Percentiles rank a stretch among this genome's conserved stretches.
Evolutionary conservation across 1,140 invertebrate species (phyloP).

Genomic region (Rhysida immarginata): DNA sequence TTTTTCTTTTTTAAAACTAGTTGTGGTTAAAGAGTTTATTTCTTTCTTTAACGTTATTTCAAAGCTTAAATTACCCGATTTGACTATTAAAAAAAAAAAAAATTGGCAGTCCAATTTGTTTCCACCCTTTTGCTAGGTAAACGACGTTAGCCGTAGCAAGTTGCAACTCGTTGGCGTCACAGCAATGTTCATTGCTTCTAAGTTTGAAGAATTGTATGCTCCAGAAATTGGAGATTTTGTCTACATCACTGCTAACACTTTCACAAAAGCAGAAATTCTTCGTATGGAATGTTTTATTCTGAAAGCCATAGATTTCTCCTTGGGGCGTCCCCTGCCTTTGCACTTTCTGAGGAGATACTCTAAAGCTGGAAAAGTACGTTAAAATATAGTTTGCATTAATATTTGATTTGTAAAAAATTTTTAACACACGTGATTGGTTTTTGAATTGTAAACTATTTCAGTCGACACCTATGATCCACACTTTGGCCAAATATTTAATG

Average conservation of each 20-base stretch:
- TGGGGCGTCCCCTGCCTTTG: constrained; percentile 68
- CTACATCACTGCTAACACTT: constrained; percentile 81
- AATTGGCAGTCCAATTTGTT: too few relatives aligned
- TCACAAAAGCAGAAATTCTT: constrained; percentile 58
- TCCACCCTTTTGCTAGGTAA: too few relatives aligned
- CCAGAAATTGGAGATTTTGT: constrained; percentile 81
- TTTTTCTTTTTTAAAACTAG: too few relatives aligned
- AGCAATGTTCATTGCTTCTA: constrained; percentile 78
- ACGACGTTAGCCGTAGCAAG: constrained; percentile 44
- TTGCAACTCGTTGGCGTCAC: constrained; percentile 84
- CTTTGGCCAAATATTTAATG: constrained; percentile 81
- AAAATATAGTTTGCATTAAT: background rate
- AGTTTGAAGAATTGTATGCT: constrained; percentile 89
- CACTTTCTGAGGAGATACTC: constrained; percentile 73
- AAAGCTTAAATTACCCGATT: too few relatives aligned
- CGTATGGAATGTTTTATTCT: constrained; percentile 72
- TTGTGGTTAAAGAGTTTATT: too few relatives aligned
- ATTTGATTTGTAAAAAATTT: background rate
- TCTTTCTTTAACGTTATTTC: too few relatives aligned
- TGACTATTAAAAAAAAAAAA: too few relatives aligned
- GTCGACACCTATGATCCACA: constrained; percentile 61
- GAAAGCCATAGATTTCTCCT: constrained; percentile 53
- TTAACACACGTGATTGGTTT: too few relatives aligned
- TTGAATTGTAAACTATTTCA: too few relatives aligned
- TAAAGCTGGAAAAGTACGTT: constrained; percentile 48